Evolutionary conservation across 2,113 vertebrate genomes (phyloP), one percentile per base, ranked within the genome.

Genomic region (Mesocricetus auratus): DNA sequence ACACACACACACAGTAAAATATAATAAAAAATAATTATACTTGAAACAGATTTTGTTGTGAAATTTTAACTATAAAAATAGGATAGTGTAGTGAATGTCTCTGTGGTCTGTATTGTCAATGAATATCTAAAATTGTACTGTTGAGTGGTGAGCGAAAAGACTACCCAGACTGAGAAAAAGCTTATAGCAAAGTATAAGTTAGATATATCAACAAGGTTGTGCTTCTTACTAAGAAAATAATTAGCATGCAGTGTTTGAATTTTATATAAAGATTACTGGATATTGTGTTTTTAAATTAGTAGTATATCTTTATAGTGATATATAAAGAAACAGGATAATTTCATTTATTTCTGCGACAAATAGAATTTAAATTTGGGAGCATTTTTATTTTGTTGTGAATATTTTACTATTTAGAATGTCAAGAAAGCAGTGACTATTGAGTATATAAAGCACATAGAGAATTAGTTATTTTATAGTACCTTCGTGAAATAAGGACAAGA

Each of bases 61-160:
- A 77, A 93, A 87, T 91, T 94, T 93, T 90, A 66, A 89, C 62
- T 36, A 79, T 77, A 60, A 56, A 94, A 91, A 56, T 90, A 53
- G 82, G 91, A 71, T 85, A 62, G 10, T 77, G 24, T 79, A 92
- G 73, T 94, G 45, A 91, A 73, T 71, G 1, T 3, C 24, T 94
- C 3, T 88, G 1, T 83, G 58, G 19, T 19, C 36, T 62, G 9
- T n/a, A 73, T 71, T 33, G 89, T 95, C 24, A 89, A 36, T 68
- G 64, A 21, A 68, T 24, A 36, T 24, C 15, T 15, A n/a, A 85
- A 78, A 92, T 13, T 56, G 31, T 19, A 45, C 74, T 94, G n/a
- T 12, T 71, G 71, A 96, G 75, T 39, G 71, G 42, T 47, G 1
- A 42, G 36, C 31, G 19, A 75, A 53, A 74, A 81, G 73, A 75